Conservation (phyloP, 2,888 invertebrate species). For the Coelopa pilipes region DNA sequence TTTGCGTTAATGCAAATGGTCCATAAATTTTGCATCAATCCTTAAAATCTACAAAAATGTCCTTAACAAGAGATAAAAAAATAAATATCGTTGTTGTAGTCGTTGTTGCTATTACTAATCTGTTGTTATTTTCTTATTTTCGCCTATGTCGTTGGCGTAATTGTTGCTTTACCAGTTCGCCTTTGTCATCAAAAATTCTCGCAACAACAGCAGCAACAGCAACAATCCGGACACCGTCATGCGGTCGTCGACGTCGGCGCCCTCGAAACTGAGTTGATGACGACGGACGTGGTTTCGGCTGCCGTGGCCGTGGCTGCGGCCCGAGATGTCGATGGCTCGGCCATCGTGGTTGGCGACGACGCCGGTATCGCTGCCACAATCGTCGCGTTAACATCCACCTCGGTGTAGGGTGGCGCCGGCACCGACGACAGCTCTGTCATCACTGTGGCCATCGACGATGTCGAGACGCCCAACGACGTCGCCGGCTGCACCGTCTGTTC, state of each 20-base stretch:
- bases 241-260: slow-evolving; percentile 19
- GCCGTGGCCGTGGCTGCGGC: slow-evolving; percentile 13
- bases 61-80: slow-evolving; percentile 27
- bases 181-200: neutral
- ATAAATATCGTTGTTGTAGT: slow-evolving; percentile 28
- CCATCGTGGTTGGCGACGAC: neutral
- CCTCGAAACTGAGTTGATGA: neutral
- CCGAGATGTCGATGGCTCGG: slow-evolving; percentile 24
- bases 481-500: slow-evolving; percentile 37
- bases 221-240: slow-evolving; percentile 25
- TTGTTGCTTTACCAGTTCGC: slow-evolving; percentile 4
- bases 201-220: slow-evolving; percentile 12
- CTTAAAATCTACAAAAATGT: slow-evolving; percentile 15
- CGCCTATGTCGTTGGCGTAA: neutral
- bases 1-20: neutral
- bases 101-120: slow-evolving; percentile 9
- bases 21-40: slow-evolving; percentile 18
- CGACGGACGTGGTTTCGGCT: neutral
- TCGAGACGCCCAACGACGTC: slow-evolving; percentile 29
- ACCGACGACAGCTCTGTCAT: slow-evolving; percentile 22
- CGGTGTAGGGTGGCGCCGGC: slow-evolving; percentile 21
- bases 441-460: slow-evolving; percentile 37
- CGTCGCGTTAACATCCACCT: slow-evolving; percentile 20
- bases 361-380: neutral
- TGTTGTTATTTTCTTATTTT: slow-evolving; percentile 2